These are phyloP conservation scores for Polyploca ridens DNA, from an alignment of 2,888 invertebrate species.

Conservation along the genomic window DNA sequence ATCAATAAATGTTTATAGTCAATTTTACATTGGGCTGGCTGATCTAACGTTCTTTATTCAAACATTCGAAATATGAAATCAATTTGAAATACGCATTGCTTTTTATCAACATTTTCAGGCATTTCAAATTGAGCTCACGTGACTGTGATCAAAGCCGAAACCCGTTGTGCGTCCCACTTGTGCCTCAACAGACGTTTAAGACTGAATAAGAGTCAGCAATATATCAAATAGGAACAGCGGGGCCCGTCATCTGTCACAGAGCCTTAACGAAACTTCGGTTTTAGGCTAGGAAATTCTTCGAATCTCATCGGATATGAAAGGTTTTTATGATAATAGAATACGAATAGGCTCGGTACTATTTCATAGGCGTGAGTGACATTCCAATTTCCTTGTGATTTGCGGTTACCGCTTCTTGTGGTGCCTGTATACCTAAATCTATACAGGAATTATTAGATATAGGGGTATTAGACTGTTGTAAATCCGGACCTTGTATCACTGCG, in stretches of 20 bases:
- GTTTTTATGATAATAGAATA: conserved; percentile 6
- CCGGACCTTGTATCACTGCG: too few species aligned
- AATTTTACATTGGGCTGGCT: too few species aligned
- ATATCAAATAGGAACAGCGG: conserved; percentile 9
- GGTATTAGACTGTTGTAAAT: too few species aligned
- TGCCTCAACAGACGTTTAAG: neutral
- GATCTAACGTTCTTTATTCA: neutral
- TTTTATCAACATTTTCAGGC: neutral
- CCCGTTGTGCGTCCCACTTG: neutral
- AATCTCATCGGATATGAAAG: neutral
- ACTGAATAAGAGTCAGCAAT: conserved; percentile 5
- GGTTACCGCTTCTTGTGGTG: neutral
- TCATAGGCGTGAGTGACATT: conserved; percentile 4
- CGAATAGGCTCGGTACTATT: conserved; percentile 2
- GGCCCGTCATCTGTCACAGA: conserved; percentile 7
- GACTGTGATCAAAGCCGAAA: neutral
- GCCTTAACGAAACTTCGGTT: conserved; percentile 8
- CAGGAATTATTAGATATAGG: too few species aligned
- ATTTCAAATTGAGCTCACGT: neutral
- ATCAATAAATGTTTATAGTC: too few species aligned
- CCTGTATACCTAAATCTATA: neutral
- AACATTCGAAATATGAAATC: neutral
- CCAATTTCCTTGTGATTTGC: conserved; percentile 5
- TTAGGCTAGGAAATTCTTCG: neutral
- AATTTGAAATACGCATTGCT: too few species aligned